Evolutionary conservation across 2,888 invertebrate genomes (phyloP).

Genomic region (Drosophila quasianomalipes): DNA sequence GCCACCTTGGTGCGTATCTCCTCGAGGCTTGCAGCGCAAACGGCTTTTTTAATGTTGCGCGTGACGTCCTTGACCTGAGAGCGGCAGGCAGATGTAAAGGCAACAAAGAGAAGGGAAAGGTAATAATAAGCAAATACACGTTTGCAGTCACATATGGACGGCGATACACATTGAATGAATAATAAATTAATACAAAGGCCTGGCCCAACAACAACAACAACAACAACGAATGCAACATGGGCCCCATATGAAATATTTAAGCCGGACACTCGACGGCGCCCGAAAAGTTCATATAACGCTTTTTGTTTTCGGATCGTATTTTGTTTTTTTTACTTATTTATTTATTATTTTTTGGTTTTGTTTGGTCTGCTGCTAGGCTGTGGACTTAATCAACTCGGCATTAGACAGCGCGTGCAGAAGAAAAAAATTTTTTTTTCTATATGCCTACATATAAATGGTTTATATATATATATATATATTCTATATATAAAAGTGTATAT

Average conservation of each 20-base stretch:
- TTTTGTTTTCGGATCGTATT: background rate
- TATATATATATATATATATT: too few species aligned
- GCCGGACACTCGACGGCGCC: conserved; percentile 48
- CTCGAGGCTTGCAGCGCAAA: conserved; percentile 92
- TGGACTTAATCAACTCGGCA: conserved; percentile 54
- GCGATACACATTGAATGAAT: conserved; percentile 67
- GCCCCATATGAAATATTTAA: conserved; percentile 64
- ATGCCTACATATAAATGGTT: background rate
- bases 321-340: background rate
- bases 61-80: conserved; percentile 88
- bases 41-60: conserved; percentile 92
- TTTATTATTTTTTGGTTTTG: conserved; percentile 4
- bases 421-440: conserved; percentile 21
- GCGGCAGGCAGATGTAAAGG: background rate
- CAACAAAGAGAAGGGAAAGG: conserved; percentile 4
- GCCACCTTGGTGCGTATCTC: conserved; percentile 92
- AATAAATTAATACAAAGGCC: conserved; percentile 65
- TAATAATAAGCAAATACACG: conserved; percentile 60
- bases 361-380: conserved; percentile 9
- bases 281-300: conserved; percentile 37
- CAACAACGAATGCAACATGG: conserved; percentile 39
- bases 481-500: background rate
- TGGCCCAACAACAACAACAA: conserved; percentile 6
- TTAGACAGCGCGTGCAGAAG: conserved; percentile 42
- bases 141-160: conserved; percentile 49